phyloP scores from a whole-genome alignment of 2,888 invertebrate genomes.

The Andrena flavipes region DNA sequence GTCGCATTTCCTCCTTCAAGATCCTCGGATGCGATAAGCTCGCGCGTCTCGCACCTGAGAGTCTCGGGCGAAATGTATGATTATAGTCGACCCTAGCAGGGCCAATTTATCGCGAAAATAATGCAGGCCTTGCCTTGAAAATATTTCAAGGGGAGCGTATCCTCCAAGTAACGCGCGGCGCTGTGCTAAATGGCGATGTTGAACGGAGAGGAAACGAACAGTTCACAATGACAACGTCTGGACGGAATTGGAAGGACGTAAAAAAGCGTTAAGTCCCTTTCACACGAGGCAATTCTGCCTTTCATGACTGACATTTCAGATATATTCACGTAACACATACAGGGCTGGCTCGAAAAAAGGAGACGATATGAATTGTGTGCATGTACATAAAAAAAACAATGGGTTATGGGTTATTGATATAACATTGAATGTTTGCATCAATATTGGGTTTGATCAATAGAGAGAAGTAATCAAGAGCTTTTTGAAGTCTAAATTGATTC shows the following conservation, averaged over 20 bases:
- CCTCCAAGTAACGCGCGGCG: background rate
- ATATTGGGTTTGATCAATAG: too few relatives aligned
- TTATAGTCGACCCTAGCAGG: constrained; percentile 1
- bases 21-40: constrained; percentile 47
- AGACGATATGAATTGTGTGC: too few relatives aligned
- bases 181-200: background rate
- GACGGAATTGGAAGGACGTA: background rate
- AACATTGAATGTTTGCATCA: too few relatives aligned
- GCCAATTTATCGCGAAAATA: constrained; percentile 41
- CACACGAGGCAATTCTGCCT: too few relatives aligned
- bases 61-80: constrained; percentile 25
- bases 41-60: constrained; percentile 28
- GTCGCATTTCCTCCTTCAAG: constrained; percentile 53
- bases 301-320: too few relatives aligned
- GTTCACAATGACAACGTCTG: background rate
- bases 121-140: constrained; percentile 17
- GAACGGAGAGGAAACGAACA: background rate
- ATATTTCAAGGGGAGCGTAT: constrained; percentile 17
- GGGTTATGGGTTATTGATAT: too few relatives aligned
- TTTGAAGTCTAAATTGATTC: too few relatives aligned
- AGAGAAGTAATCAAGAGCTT: too few relatives aligned
- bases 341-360: too few relatives aligned
- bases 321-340: too few relatives aligned
- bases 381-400: too few relatives aligned
- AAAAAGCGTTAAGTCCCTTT: background rate